Conservation (phyloP, 2,113 vertebrate species). For the Microcebus jonahi region DNA sequence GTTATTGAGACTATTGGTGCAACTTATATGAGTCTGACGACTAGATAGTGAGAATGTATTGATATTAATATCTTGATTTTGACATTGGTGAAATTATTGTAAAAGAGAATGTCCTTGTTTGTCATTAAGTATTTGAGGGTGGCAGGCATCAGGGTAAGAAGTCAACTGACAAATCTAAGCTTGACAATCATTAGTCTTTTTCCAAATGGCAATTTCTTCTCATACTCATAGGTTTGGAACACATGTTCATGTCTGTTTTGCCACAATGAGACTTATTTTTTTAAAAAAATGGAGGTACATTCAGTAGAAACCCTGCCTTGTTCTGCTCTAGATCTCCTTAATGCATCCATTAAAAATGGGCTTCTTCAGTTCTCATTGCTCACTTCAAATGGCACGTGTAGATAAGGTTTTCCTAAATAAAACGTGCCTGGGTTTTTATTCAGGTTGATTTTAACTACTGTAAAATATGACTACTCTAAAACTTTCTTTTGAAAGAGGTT, state of each 20-base stretch:
- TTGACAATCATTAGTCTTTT: background rate
- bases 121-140: background rate
- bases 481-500: background rate
- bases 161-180: background rate
- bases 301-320: background rate
- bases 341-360: background rate
- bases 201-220: background rate
- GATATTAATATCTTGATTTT: background rate
- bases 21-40: background rate
- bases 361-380: background rate
- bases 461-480: background rate
- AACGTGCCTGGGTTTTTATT: background rate
- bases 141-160: background rate
- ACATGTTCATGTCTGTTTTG: background rate
- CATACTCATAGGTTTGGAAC: background rate
- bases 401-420: background rate
- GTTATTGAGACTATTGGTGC: background rate
- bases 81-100: background rate
- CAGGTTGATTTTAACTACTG: background rate
- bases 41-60: background rate
- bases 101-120: background rate
- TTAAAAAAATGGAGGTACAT: background rate
- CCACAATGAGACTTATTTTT: background rate
- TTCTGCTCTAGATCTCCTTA: background rate
- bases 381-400: background rate